phyloP scores from a whole-genome alignment of 2,888 invertebrate genomes.

The Platypus cylindrus region DNA sequence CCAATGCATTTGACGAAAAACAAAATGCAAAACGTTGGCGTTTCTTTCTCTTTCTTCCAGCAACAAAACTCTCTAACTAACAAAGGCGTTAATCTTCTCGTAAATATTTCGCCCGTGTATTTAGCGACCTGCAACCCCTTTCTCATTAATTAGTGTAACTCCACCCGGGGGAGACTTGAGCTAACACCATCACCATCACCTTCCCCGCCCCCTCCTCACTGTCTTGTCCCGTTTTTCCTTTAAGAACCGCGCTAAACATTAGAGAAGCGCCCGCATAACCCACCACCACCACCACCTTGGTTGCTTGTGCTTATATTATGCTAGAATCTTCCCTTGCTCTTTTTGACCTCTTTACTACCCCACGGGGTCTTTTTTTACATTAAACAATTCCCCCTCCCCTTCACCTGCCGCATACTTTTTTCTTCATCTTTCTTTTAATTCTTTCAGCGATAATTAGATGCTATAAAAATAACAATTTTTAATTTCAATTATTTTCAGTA shows the following conservation, averaged over 20 bases:
- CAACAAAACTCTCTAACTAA: too few species aligned
- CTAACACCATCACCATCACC: too few species aligned
- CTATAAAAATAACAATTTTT: conserved; percentile 13
- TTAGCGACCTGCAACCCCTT: conserved; percentile 34
- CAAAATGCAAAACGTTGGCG: too few species aligned
- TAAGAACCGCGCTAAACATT: conserved; percentile 28
- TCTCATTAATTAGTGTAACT: conserved; percentile 39
- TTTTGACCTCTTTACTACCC: too few species aligned
- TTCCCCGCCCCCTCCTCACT: too few species aligned
- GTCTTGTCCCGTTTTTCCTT: too few species aligned
- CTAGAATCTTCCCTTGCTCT: too few species aligned
- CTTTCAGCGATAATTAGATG: conserved; percentile 13
- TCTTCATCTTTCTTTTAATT: conserved; percentile 7
- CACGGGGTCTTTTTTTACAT: too few species aligned
- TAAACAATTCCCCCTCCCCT: conserved; percentile 13
- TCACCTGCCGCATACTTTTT: conserved; percentile 6
- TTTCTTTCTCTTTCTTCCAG: too few species aligned
- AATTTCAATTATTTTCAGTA: conserved; percentile 10
- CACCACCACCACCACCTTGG: too few species aligned
- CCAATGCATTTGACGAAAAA: too few species aligned
- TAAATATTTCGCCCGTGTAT: conserved; percentile 33
- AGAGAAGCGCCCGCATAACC: conserved; percentile 26
- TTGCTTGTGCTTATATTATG: too few species aligned
- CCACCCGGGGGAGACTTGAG: conserved; percentile 33
- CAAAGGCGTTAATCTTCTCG: conserved; percentile 17